Evolutionary conservation across 2,888 invertebrate species (phyloP), one percentile per base, ranked within the genome.

Genomic region (Caradrina kadenii): DNA sequence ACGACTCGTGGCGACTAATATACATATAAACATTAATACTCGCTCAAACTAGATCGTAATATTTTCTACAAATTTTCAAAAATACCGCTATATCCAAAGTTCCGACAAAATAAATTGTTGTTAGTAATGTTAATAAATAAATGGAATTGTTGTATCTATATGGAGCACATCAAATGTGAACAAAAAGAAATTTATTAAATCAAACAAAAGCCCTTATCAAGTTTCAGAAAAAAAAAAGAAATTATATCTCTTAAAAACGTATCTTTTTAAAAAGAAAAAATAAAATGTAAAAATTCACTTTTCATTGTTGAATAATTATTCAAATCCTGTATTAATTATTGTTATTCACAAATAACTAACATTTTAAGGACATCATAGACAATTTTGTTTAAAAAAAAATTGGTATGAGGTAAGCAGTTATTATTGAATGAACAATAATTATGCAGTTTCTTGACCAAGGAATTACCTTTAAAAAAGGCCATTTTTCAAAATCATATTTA

Each of bases 51-150:
- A 39, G 2, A 39, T 39, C 2, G 13, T 39, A 13, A 39, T 2
- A 39, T 13, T 39, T 39, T 39, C 13, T 13, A 39, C 11, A 19
- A n/a, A n/a, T 21, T 2, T n/a, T n/a, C n/a, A n/a, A n/a, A 22
- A 8, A 26, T 6, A 49, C 52, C 42, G 39, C 71, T 63, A 52
- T 11, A 61, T 26, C 6, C 76, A 62, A 72, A 76, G 54, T 68
- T 13, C 42, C 63, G 26, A 22, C 39, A 11, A 11, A 62, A 66
- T 10, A 53, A 54, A 52, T 10, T 58, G 10, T 64, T 66, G 68
- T 82, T 82, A 79, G 82, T 76, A 67, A 15, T 50, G 48, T 76
- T 70, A 76, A 66, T 58, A 68, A 65, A 63, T 71, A 62, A 64
- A 63, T 73, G 69, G 71, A 77, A 82, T 69, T 55, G 21, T 63